Evolutionary conservation across 2,113 vertebrate species (phyloP).

Genomic region (Chionis minor): DNA sequence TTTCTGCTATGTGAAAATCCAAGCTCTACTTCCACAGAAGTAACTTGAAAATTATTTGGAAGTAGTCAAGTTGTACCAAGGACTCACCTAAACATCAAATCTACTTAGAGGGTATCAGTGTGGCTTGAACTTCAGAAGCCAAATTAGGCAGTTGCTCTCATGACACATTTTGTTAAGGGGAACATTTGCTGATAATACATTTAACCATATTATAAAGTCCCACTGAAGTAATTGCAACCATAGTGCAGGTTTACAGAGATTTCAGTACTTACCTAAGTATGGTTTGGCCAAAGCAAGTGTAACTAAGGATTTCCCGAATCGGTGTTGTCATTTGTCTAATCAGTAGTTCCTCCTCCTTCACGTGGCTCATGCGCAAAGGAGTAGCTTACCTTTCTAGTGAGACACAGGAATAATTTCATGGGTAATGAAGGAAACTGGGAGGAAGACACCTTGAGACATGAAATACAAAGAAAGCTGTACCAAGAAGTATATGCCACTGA

Average conservation of each 20-base stretch:
- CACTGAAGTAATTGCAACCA: background rate
- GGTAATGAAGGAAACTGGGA: background rate
- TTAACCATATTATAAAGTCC: background rate
- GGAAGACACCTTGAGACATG: background rate
- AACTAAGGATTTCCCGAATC: background rate
- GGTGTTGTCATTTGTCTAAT: background rate
- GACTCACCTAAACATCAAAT: background rate
- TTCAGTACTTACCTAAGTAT: background rate
- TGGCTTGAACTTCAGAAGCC: background rate
- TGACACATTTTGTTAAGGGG: background rate
- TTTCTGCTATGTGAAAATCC: background rate
- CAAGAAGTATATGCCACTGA: background rate
- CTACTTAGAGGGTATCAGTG: background rate
- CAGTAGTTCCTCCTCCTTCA: background rate
- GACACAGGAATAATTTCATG: background rate
- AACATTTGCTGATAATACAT: background rate
- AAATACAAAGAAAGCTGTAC: background rate
- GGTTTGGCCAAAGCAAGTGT: background rate
- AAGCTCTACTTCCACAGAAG: background rate
- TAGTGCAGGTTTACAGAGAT: background rate
- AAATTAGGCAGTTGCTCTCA: background rate
- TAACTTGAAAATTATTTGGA: background rate
- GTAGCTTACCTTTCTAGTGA: background rate
- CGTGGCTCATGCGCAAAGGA: background rate
- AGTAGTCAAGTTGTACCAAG: background rate